These are phyloP conservation scores for Siniperca obscura DNA, from an alignment of 2,797 vertebrate species.

Conservation along the genomic window DNA sequence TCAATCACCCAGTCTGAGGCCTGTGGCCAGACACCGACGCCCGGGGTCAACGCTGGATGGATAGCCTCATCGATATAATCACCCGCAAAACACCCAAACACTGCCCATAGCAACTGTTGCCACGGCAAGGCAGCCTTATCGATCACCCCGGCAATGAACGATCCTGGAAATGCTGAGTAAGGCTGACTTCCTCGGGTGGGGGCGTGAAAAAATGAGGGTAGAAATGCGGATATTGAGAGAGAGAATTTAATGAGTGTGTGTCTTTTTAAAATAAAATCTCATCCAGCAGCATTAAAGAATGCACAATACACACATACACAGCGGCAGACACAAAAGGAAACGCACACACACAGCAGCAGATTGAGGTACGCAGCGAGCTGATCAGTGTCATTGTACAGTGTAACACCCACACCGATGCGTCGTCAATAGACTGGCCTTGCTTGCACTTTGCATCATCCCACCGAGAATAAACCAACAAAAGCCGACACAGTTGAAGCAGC, in stretches of 20 bases:
- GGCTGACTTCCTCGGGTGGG: rapidly evolving
- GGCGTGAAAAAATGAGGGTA: background rate
- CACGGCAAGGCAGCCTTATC: constrained; percentile 18
- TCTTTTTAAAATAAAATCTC: background rate
- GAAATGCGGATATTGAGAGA: background rate
- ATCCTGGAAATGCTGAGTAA: constrained; percentile 51
- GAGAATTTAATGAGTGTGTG: background rate
- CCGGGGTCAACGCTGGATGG: constrained; percentile 21
- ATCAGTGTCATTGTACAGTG: constrained; percentile 24
- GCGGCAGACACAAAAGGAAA: background rate
- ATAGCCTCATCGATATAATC: constrained; percentile 51
- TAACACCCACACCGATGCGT: constrained; percentile 1
- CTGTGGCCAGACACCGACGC: constrained; percentile 3
- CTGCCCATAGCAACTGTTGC: constrained; percentile 34
- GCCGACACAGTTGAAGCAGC: background rate
- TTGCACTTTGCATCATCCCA: constrained; percentile 46
- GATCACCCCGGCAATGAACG: constrained; percentile 27
- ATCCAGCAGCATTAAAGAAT: background rate
- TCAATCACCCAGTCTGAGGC: constrained; percentile 2
- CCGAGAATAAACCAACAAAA: constrained; percentile 26
- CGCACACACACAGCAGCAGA: constrained; percentile 7
- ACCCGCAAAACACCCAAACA: constrained; percentile 33
- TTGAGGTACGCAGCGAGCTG: background rate
- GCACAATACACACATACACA: background rate
- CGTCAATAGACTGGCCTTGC: constrained; percentile 30